Evolutionary conservation across 2,888 invertebrate species (phyloP).

Genomic region (Microdon myrmicae): DNA sequence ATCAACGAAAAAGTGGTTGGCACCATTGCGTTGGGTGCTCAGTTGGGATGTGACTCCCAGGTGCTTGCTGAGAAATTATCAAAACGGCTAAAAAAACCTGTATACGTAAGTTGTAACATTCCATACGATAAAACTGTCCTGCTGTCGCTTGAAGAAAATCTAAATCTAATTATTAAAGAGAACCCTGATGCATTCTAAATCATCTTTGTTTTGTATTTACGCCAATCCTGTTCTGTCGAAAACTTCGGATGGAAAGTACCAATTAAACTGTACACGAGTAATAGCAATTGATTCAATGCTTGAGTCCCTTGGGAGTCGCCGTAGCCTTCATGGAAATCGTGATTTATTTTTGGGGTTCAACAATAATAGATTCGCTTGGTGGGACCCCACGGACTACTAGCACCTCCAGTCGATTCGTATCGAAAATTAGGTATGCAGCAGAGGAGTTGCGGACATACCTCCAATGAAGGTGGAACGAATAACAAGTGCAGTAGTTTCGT

Average conservation of each 20-base stretch:
- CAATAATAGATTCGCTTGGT: slow-evolving; percentile 22
- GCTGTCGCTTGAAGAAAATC: slow-evolving; percentile 63
- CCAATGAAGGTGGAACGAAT: slow-evolving; percentile 45
- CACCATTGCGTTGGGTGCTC: slow-evolving; percentile 65
- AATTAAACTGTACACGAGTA: too few species aligned
- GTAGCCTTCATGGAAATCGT: slow-evolving; percentile 25
- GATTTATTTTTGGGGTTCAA: slow-evolving; percentile 45
- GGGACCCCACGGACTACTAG: slow-evolving; percentile 44
- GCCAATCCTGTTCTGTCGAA: too few species aligned
- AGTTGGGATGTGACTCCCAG: slow-evolving; percentile 61
- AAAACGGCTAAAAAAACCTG: slow-evolving; percentile 66
- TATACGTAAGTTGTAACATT: slow-evolving; percentile 69
- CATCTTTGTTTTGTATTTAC: too few species aligned
- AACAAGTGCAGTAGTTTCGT: slow-evolving; percentile 45
- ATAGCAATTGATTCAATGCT: too few species aligned
- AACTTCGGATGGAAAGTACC: too few species aligned
- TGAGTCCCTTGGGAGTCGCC: too few species aligned
- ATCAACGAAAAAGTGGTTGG: slow-evolving; percentile 59
- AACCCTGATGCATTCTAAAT: slow-evolving; percentile 57
- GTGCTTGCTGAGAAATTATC: slow-evolving; percentile 63
- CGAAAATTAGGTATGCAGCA: too few species aligned
- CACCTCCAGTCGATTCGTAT: slow-evolving; percentile 20
- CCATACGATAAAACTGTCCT: slow-evolving; percentile 60
- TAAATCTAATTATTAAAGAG: slow-evolving; percentile 66
- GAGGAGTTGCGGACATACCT: slow-evolving; percentile 43